phyloP scores from a whole-genome alignment of 2,797 vertebrate genomes.

The Poecile montanus region DNA sequence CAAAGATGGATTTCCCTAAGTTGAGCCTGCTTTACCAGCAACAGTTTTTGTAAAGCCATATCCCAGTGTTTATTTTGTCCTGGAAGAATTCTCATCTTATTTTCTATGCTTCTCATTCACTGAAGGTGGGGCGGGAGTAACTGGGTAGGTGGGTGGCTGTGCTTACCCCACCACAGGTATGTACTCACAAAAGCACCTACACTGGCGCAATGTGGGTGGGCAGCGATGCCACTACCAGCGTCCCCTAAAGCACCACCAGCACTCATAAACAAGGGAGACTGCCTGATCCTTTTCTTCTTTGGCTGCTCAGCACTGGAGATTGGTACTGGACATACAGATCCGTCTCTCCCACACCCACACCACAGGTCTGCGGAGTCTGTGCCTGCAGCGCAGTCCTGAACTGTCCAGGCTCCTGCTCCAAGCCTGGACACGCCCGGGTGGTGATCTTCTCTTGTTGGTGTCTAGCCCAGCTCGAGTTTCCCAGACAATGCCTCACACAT shows the following conservation, averaged over 20 bases:
- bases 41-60: neutral
- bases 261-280: neutral
- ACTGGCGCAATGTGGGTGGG: neutral
- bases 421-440: neutral
- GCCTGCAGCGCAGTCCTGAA: neutral
- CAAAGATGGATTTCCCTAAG: neutral
- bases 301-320: neutral
- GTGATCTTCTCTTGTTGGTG: neutral
- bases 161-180: neutral
- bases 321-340: neutral
- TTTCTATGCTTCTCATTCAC: neutral
- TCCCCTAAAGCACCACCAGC: neutral
- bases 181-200: neutral
- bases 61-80: neutral
- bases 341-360: neutral
- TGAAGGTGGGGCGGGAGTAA: neutral
- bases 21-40: neutral
- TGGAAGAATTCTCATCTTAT: neutral
- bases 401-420: neutral
- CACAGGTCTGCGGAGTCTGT: neutral
- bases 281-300: neutral
- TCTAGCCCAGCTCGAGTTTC: neutral
- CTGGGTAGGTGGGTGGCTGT: neutral
- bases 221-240: rapidly evolving
- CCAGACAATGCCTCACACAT: neutral